These are phyloP conservation scores for Scrobipalpa costella DNA, from an alignment of 2,888 invertebrate species.

Conservation along the genomic window DNA sequence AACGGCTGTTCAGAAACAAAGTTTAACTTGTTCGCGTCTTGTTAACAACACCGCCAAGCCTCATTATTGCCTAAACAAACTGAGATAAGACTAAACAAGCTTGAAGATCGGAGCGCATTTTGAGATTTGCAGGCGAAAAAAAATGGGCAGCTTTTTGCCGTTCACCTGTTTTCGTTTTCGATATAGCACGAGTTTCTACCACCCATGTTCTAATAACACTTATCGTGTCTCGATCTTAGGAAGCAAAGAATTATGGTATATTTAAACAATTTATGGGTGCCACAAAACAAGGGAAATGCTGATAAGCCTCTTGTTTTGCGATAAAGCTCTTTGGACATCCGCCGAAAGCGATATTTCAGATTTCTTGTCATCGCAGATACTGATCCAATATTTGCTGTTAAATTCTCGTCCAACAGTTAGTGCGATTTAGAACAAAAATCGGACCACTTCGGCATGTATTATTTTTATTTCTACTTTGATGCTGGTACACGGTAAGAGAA, in stretches of 20 bases:
- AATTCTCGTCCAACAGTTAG: no score
- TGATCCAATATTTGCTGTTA: constrained; percentile 26
- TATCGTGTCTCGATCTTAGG: constrained; percentile 68
- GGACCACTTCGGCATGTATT: not conserved
- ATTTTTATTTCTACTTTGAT: not conserved
- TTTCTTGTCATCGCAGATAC: constrained; percentile 17
- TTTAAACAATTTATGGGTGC: constrained; percentile 76
- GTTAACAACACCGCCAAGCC: constrained; percentile 63
- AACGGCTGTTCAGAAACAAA: constrained; percentile 35
- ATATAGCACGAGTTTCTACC: constrained; percentile 68
- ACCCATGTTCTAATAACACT: constrained; percentile 75
- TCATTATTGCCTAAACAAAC: constrained; percentile 72
- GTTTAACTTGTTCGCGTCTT: constrained; percentile 35
- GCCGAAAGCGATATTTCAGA: constrained; percentile 28
- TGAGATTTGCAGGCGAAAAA: constrained; percentile 58
- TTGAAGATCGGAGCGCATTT: constrained; percentile 56
- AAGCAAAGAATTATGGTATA: constrained; percentile 76
- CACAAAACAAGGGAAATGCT: constrained; percentile 66
- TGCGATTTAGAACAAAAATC: constrained; percentile 4
- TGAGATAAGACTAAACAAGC: constrained; percentile 64
- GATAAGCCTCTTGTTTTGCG: constrained; percentile 70
- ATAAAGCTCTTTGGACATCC: constrained; percentile 54
- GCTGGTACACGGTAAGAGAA: not conserved
- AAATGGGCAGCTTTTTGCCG: constrained; percentile 55
- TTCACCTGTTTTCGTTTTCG: constrained; percentile 61